A percentile compares a stretch with the other conserved stretches of the same genome.
Conservation (phyloP, 2,113 vertebrate genomes). For the Pipa parva region DNA sequence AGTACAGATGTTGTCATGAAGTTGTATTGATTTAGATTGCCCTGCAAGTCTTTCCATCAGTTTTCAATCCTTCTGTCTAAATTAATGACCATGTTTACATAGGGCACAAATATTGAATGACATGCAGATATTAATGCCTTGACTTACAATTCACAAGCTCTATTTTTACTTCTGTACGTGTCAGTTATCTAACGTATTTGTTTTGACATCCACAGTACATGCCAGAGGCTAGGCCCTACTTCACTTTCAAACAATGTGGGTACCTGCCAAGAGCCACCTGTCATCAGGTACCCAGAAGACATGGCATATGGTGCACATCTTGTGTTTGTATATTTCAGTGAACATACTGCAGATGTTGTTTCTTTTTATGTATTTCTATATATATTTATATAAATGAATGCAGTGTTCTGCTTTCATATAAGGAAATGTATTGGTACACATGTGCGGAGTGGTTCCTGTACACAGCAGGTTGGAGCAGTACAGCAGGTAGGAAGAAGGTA, state of each 20-base stretch:
- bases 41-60: background rate
- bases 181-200: background rate
- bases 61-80: background rate
- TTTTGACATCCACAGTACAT: background rate
- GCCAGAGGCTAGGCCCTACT: background rate
- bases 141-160: background rate
- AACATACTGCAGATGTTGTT: no score
- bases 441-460: no score
- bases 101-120: background rate
- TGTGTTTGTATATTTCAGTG: background rate
- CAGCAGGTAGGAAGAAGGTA: no score
- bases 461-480: no score
- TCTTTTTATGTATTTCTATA: background rate
- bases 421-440: no score
- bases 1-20: background rate
- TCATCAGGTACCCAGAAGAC: background rate
- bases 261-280: background rate
- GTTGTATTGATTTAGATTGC: slow-evolving; percentile 1
- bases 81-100: slow-evolving; percentile 9
- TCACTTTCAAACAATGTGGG: background rate
- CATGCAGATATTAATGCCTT: slow-evolving; percentile 3
- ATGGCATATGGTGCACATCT: background rate
- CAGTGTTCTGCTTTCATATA: no score
- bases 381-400: no score
- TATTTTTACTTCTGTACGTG: background rate